Base-by-base conservation (phyloP, 2,888 invertebrate species). In the Microplitis deprimator region DNA sequence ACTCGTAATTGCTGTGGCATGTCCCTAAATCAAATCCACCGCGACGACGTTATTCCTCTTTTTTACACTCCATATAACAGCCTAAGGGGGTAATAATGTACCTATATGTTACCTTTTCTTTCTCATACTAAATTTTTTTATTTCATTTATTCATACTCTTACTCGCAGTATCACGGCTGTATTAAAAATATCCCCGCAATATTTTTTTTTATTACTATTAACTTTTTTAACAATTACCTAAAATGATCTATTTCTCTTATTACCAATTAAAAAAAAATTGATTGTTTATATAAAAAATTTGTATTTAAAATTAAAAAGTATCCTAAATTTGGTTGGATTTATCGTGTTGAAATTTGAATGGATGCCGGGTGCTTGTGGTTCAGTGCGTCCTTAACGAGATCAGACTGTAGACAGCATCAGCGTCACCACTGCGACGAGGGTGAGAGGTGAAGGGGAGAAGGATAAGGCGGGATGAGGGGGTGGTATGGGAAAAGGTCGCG, bases 331-430 rank as follows among this genome's bases (percentile, higher is more conserved):
- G 80, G 78, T 82, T 83, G 86, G 87, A 87, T 83, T 86, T 83
- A 83, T 76, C 75, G 40, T 85, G 84, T 77, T 83, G 87, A 87
- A 88, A 87, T 86, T 88, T 86, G 85, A 89, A 89, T 88, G 88
- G 88, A 84, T 83, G 84, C 83, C 83, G 86, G 86, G 84, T 85
- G 84, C 87, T 89, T 82, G 87, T 87, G 88, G 87, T 88, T 88
- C 88, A 82, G 83, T 88, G 89, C 87, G 85, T 84, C 87, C 86
- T 85, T 88, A 89, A 89, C 89, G 87, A 89, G 89, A 89, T 89
- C 88, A 87, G 86, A 84, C 83, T 73, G 77, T 74, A 84, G 83
- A 82, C 80, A 82, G 82, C 79, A 80, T 68, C 83, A 82, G 78
- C 81, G 78, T 82, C 83, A 82, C 80, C 68, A 71, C 60, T 59